Conservation (phyloP, 2,888 invertebrate species). For the Trachelus iudaicus region DNA sequence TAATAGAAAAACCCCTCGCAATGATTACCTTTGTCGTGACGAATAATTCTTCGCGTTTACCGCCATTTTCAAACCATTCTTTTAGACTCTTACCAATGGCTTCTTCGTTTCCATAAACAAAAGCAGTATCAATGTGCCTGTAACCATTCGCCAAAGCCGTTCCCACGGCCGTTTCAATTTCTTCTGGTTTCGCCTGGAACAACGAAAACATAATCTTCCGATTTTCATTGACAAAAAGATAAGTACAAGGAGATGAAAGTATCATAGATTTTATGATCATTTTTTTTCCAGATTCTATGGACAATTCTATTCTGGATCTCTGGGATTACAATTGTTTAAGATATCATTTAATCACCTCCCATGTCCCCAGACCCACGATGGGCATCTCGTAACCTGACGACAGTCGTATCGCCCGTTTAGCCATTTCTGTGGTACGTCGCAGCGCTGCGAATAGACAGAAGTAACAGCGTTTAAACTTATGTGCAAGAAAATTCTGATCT, state of each 20-base stretch:
- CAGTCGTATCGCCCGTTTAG: conserved; percentile 47
- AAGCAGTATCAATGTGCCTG: conserved; percentile 83
- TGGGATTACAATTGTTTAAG: background rate
- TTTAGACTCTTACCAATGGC: conserved; percentile 77
- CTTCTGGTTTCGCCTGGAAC: conserved; percentile 73
- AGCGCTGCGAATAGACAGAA: background rate
- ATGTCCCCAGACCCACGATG: conserved; percentile 78
- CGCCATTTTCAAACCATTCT: conserved; percentile 74
- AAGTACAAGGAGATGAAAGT: background rate
- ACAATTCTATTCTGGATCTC: background rate
- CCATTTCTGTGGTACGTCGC: conserved; percentile 3
- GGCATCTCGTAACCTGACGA: conserved; percentile 72
- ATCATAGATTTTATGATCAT: background rate
- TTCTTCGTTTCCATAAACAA: conserved; percentile 82
- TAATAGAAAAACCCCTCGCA: background rate
- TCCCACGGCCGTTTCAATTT: conserved; percentile 73
- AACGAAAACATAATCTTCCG: background rate
- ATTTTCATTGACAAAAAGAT: background rate
- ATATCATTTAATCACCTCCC: conserved; percentile 69
- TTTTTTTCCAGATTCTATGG: background rate
- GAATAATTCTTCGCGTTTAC: conserved; percentile 78
- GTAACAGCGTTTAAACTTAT: too few species aligned
- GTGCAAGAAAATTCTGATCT: too few species aligned
- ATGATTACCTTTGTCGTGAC: conserved; percentile 80
- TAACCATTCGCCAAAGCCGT: conserved; percentile 78